Evolutionary conservation across 2,888 invertebrate species (phyloP), one percentile per base, ranked within the genome.

Genomic region (Pheosia tremula): DNA sequence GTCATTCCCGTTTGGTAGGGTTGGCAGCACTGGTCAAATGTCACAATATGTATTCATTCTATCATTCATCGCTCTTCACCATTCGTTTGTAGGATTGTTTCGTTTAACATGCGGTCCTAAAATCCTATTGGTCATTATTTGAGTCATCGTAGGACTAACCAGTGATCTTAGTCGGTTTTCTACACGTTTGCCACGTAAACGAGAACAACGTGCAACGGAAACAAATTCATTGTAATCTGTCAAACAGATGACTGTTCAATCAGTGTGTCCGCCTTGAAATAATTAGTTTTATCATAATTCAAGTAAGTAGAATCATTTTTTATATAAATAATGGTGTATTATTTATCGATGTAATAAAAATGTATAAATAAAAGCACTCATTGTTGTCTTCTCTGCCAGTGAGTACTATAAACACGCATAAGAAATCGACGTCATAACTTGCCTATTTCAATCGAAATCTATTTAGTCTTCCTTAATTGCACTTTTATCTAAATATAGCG

Each of bases 241-340:
- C 89, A 89, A 85, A 86, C 81, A 87, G 87, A 89, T 91, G 91
- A 91, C 90, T 91, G 89, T 89, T 86, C 88, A 87, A 82, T 88
- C 85, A 82, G 86, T 87, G 84, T 84, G 85, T 90, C 90, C 89
- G 88, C 89, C 87, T 90, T 85, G 77, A 85, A 82, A 80, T 81
- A 84, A 77, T 82, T 63, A 67, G 70, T 79, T 85, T 79, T 82
- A 80, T 72, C 74, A 78, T 80, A 73, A 75, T 72, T 78, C 77
- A 85, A 84, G 90, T 90, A 87, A 90, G 90, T 90, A 88, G 74
- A 71, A 75, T 63, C 65, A 66, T 71, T 71, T 71, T 68, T 56
- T 69, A 66, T n/a, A 66, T 61, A n/a, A n/a, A 11, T 47, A n/a
- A 47, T 47, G 11, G n/a, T 47, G 47, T 47, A n/a, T 47, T n/a